A percentile compares a stretch with the other conserved stretches of the same genome.
Conservation (phyloP, 2,113 vertebrate genomes). For the Esox niger region DNA sequence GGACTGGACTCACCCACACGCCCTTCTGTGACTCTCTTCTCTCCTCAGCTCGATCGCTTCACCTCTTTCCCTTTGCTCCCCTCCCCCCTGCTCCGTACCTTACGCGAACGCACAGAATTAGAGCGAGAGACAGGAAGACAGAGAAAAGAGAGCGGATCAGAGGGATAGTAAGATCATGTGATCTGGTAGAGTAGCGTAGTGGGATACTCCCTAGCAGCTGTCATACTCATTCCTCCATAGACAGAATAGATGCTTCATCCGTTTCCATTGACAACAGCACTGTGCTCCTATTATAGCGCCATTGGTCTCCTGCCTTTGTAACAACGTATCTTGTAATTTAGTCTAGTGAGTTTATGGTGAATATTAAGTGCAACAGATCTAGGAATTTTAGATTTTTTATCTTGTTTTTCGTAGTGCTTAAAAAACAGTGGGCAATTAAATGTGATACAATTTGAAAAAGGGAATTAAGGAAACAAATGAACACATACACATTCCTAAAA, state of each 20-base stretch:
- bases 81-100: slow-evolving; percentile 2
- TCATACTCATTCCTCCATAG: slow-evolving; percentile 53
- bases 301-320: not conserved
- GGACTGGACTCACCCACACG: not conserved
- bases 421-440: no score
- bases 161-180: slow-evolving; percentile 63
- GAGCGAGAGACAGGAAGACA: slow-evolving; percentile 12
- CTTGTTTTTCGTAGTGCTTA: no score
- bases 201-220: slow-evolving; percentile 65
- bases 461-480: not conserved
- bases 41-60: not conserved
- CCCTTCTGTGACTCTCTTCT: slow-evolving; percentile 16
- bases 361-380: no score
- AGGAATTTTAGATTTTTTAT: no score
- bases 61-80: slow-evolving; percentile 4
- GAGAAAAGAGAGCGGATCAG: no score
- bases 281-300: not conserved
- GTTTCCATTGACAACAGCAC: slow-evolving; percentile 44
- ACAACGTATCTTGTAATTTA: not conserved
- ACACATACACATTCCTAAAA: not conserved
- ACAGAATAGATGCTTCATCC: slow-evolving; percentile 10
- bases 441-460: no score
- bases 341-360: not conserved
- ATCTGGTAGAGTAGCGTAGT: slow-evolving; percentile 46
- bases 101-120: not conserved